A percentile compares a stretch with the other conserved stretches of the same genome.
These are phyloP conservation scores for Mixornis gularis DNA, from an alignment of 2,113 vertebrate species.

Conservation along the genomic window DNA sequence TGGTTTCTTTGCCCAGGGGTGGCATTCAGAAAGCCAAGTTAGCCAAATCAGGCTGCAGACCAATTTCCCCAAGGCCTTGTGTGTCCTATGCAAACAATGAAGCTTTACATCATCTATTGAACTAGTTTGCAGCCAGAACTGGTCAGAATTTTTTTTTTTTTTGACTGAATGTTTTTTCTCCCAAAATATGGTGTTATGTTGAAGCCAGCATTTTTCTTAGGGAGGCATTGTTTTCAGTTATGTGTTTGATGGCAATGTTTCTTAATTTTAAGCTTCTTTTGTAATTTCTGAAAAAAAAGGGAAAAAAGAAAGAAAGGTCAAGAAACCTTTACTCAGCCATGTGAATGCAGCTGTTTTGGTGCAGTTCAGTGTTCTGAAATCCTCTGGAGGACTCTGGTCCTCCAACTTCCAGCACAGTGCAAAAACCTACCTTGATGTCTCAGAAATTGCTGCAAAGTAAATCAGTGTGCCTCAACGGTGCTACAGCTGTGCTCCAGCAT, in stretches of 20 bases:
- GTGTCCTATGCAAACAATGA: constrained; percentile 52
- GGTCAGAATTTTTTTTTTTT: not conserved
- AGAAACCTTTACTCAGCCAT: not conserved
- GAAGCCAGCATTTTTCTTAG: constrained; percentile 30
- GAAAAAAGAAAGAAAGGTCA: not conserved
- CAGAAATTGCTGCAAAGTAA: not conserved
- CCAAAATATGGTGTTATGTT: not conserved
- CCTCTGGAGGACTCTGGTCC: not conserved
- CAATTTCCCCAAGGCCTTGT: constrained; percentile 31
- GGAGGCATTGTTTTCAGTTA: constrained; percentile 27
- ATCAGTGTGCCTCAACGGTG: not conserved
- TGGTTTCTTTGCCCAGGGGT: constrained; percentile 42
- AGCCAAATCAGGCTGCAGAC: constrained; percentile 38
- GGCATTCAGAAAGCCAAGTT: not conserved
- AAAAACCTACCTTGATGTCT: not conserved
- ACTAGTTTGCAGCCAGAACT: constrained; percentile 21
- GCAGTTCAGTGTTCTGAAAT: constrained; percentile 2
- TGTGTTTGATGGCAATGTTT: not conserved
- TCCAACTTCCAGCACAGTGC: not conserved
- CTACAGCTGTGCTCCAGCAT: not conserved
- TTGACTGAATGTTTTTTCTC: not conserved
- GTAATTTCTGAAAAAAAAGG: not conserved
- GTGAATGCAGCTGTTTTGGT: not conserved
- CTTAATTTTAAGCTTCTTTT: not conserved
- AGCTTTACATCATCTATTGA: constrained; percentile 46